Conservation (phyloP, 2,888 invertebrate species). For the Heliconius cydno region DNA sequence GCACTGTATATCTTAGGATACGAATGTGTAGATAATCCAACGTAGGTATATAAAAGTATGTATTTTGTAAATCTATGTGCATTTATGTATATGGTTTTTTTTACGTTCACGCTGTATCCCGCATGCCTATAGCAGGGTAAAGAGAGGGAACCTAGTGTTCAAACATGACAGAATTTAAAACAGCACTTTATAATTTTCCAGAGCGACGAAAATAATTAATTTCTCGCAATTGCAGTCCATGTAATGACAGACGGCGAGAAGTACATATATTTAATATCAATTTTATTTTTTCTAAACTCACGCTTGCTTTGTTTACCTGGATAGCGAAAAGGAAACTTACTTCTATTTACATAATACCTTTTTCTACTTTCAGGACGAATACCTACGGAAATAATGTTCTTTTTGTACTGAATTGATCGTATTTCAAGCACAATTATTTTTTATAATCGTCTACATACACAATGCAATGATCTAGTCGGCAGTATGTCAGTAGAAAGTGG, state of each 20-base stretch:
- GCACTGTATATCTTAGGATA: conserved; percentile 25
- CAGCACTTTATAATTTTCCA: too few relatives aligned
- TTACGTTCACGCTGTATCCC: background rate
- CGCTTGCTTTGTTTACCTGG: too few relatives aligned
- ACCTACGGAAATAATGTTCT: background rate
- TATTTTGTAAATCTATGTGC: background rate
- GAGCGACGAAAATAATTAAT: too few relatives aligned
- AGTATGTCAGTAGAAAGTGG: background rate
- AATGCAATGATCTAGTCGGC: background rate
- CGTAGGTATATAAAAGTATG: background rate
- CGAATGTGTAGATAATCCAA: background rate
- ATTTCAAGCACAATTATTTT: background rate
- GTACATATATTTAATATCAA: too few relatives aligned
- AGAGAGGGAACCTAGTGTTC: too few relatives aligned
- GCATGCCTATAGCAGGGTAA: background rate
- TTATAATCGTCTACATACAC: background rate
- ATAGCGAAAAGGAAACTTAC: too few relatives aligned
- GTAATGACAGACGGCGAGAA: too few relatives aligned
- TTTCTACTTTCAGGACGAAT: background rate
- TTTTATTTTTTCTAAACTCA: too few relatives aligned
- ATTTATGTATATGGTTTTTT: background rate
- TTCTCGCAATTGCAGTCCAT: too few relatives aligned
- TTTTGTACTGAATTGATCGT: background rate
- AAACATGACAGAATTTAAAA: too few relatives aligned
- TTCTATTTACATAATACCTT: background rate